These are phyloP conservation scores for Nannobrachium achirus DNA, from an alignment of 2,113 vertebrate species.

Conservation along the genomic window DNA sequence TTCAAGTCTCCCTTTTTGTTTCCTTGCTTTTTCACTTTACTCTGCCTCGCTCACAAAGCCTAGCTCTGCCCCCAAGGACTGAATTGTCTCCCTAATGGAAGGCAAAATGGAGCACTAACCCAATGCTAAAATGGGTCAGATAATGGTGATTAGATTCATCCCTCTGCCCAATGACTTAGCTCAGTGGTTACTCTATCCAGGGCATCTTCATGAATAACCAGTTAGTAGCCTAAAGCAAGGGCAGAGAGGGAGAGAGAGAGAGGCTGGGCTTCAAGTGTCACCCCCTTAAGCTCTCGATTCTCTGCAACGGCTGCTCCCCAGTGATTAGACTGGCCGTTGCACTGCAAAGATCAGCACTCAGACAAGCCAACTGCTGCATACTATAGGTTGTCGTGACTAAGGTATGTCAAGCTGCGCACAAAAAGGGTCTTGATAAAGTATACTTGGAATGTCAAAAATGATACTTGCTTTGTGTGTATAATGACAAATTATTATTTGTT, in stretches of 20 bases:
- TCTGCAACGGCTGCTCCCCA: conserved; percentile 47
- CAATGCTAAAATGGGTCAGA: conserved; percentile 74
- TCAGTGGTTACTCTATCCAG: conserved; percentile 61
- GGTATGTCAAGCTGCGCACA: not conserved
- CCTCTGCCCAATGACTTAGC: conserved; percentile 64
- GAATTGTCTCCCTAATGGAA: conserved; percentile 75
- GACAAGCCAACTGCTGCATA: conserved; percentile 54
- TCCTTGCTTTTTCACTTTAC: conserved; percentile 5
- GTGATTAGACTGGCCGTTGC: conserved; percentile 64
- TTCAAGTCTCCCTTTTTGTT: conserved; percentile 47
- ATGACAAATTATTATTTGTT: conserved; percentile 11
- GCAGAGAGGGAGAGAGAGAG: not conserved
- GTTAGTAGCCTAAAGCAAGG: conserved; percentile 49
- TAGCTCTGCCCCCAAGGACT: conserved; percentile 59
- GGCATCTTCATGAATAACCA: conserved; percentile 70
- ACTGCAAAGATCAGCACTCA: conserved; percentile 46
- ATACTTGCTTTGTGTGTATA: not conserved
- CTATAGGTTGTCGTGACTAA: conserved; percentile 12
- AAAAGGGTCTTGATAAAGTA: not conserved
- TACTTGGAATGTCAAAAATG: not conserved
- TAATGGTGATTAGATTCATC: conserved; percentile 70
- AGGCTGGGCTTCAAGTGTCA: conserved; percentile 36
- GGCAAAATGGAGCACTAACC: conserved; percentile 73
- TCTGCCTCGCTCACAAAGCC: conserved; percentile 44
- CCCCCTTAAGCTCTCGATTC: conserved; percentile 35